phyloP scores from a whole-genome alignment of 2,888 invertebrate species.

The Drepanosiphum platanoidis region DNA sequence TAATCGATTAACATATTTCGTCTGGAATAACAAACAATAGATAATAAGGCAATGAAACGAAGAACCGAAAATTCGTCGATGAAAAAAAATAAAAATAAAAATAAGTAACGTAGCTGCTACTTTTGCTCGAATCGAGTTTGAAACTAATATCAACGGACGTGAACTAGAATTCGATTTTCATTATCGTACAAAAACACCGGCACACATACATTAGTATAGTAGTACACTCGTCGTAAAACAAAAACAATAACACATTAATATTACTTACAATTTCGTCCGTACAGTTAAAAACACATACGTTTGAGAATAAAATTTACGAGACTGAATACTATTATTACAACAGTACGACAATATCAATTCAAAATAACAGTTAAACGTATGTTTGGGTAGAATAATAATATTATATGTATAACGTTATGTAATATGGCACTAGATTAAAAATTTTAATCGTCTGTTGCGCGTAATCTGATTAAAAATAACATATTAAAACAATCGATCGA shows the following conservation, averaged over 20 bases:
- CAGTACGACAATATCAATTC: background rate
- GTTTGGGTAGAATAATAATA: too few species aligned
- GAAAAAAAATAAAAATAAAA: too few species aligned
- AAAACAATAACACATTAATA: too few species aligned
- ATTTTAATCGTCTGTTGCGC: background rate
- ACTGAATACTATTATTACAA: background rate
- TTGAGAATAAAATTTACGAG: background rate
- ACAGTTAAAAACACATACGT: background rate
- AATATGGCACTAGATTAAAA: slow-evolving; percentile 27
- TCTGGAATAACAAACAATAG: too few species aligned
- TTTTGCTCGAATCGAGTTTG: slow-evolving; percentile 8
- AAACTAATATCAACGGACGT: background rate
- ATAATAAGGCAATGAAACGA: too few species aligned
- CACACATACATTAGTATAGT: background rate
- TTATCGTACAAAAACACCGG: too few species aligned
- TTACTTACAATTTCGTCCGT: background rate
- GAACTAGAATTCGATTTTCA: background rate
- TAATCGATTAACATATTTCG: too few species aligned
- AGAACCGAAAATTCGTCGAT: too few species aligned
- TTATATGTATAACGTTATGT: too few species aligned
- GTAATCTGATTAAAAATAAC: background rate
- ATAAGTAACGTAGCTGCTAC: too few species aligned
- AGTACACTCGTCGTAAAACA: background rate
- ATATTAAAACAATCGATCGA: background rate
- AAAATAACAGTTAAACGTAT: slow-evolving; percentile 17